A percentile compares a stretch with the other conserved stretches of the same genome.
These are phyloP conservation scores for Galbula dea DNA, from an alignment of 2,113 vertebrate genomes.

Conservation along the genomic window DNA sequence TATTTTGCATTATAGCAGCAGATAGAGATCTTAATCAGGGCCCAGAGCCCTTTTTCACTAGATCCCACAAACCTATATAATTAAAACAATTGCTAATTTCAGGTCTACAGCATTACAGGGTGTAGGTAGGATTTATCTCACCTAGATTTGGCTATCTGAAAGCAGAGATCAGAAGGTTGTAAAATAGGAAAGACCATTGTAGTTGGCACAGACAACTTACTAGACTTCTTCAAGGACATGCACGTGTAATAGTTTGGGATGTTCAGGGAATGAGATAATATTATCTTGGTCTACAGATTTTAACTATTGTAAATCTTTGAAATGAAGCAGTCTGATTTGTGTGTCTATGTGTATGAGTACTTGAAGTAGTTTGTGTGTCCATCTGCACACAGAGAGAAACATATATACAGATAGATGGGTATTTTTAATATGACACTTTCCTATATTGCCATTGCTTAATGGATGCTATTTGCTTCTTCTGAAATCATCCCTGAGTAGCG, in stretches of 20 bases:
- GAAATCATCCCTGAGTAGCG: slow-evolving; percentile 10
- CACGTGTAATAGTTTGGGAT: background rate
- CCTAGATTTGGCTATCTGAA: background rate
- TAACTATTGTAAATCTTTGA: background rate
- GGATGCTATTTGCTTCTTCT: slow-evolving; percentile 33
- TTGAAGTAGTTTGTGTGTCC: background rate
- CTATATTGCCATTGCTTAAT: slow-evolving; percentile 4
- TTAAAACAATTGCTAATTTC: background rate
- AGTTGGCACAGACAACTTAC: background rate
- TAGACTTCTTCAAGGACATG: background rate
- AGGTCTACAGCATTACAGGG: background rate
- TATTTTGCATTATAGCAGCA: background rate
- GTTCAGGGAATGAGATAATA: background rate
- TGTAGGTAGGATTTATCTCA: background rate
- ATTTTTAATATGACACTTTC: slow-evolving; percentile 13
- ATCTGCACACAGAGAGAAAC: background rate
- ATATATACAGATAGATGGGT: background rate
- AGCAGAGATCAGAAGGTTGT: background rate
- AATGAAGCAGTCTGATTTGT: background rate
- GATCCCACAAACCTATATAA: background rate
- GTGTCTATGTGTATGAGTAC: background rate
- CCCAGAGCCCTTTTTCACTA: background rate
- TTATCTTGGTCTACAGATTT: background rate
- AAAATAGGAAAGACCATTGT: background rate
- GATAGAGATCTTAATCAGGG: background rate